Percentiles rank a stretch among this genome's conserved stretches.
Conservation (phyloP, 2,113 vertebrate genomes). For the Lamprotornis superbus region DNA sequence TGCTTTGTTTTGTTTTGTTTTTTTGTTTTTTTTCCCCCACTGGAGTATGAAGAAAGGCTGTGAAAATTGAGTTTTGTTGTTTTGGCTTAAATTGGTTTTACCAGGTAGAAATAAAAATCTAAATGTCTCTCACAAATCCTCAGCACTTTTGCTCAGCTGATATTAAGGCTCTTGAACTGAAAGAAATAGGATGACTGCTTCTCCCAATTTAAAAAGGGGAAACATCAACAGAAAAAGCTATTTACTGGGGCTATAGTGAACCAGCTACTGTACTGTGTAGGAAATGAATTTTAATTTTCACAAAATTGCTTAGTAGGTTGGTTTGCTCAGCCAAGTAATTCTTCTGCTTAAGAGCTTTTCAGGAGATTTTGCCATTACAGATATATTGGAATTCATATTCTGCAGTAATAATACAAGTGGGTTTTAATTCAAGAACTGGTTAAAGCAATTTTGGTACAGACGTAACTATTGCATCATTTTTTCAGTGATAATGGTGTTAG, state of each 20-base stretch:
- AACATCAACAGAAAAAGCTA: constrained; percentile 21
- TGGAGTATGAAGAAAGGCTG: background rate
- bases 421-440: background rate
- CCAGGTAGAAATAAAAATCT: background rate
- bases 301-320: background rate
- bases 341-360: constrained; percentile 21
- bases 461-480: background rate
- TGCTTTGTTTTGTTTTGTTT: no score
- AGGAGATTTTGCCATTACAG: background rate
- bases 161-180: background rate
- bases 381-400: constrained; percentile 2
- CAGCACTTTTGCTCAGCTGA: background rate
- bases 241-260: background rate
- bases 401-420: background rate
- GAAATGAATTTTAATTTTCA: constrained; percentile 46
- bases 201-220: background rate
- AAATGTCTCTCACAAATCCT: background rate
- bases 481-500: background rate
- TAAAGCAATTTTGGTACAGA: constrained; percentile 11
- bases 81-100: background rate
- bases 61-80: background rate
- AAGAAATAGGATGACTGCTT: background rate
- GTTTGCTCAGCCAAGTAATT: constrained; percentile 3
- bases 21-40: no score
- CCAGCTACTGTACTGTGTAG: background rate